Evolutionary conservation across 2,888 invertebrate species (phyloP), one percentile per base, ranked within the genome.

Genomic region (Mactromeris polynyma): DNA sequence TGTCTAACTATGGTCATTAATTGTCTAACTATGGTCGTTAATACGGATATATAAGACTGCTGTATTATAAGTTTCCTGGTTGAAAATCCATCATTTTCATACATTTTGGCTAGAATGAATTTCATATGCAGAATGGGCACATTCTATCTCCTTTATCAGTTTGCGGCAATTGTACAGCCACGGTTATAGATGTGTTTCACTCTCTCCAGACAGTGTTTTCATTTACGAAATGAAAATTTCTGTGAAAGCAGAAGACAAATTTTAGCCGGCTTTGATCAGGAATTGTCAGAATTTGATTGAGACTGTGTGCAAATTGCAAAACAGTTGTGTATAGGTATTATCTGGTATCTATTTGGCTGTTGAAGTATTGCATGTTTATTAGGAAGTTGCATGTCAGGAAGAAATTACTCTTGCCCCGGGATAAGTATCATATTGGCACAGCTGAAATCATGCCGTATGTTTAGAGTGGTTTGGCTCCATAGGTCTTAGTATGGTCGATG

Each of bases 281-380:
- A 33, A 26, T 36, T 73, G 73, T 73, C 36, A 73, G 36, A 73
- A 33, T 73, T 33, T 73, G 73, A 73, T 73, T 33, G 73, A 33
- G 33, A 73, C n/a, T 58, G 54, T 4, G 21, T 51, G 81, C 51
- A 51, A n/a, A n/a, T 81, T 40, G 11, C 19, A 11, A 64, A 69
- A 26, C 19, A 38, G 78, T 81, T 69, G 40, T 83, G 40, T 83
- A 42, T 33, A 33, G 19, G 73, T 36, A 73, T 33, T 73, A 73
- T 73, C 73, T 36, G 19, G 33, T 36, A 73, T 73, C 73, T 73
- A 73, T 33, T 73, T 85, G 69, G 42, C 51, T 82, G 82, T 87
- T 54, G 78, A 40, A 40, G 77, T 36, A 38, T 87, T 51, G 78
- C 86, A 87, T 82, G 86, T 82, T 81, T 82, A 87, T 82, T 78